Evolutionary conservation across 2,797 vertebrate genomes (phyloP).

Genomic region (Gila robusta): DNA sequence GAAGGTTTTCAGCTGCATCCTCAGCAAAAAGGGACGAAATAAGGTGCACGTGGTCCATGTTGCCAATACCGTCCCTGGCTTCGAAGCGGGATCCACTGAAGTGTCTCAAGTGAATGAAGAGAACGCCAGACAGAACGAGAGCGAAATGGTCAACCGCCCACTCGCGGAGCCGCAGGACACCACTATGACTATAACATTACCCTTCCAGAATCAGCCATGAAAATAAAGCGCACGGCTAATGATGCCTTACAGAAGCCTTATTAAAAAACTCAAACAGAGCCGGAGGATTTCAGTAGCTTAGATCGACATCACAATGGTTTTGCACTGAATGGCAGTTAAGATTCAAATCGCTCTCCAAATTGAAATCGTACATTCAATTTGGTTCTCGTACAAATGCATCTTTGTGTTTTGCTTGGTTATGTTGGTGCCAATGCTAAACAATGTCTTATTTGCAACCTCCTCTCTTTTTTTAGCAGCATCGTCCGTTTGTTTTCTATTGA

Average conservation of each 20-base stretch:
- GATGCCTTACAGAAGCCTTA: slow-evolving; percentile 63
- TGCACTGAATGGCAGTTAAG: slow-evolving; percentile 27
- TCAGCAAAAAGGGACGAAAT: slow-evolving; percentile 83
- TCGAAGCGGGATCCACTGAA: slow-evolving; percentile 83
- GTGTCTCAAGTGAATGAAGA: slow-evolving; percentile 86
- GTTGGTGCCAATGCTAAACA: slow-evolving; percentile 15
- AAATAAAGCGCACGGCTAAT: slow-evolving; percentile 7
- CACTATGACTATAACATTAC: slow-evolving; percentile 74
- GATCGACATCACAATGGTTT: slow-evolving; percentile 34
- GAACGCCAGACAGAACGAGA: slow-evolving; percentile 76
- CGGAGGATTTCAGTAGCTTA: slow-evolving; percentile 21
- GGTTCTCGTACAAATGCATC: background rate
- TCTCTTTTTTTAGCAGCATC: background rate
- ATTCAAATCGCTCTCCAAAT: background rate
- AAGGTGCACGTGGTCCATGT: slow-evolving; percentile 80
- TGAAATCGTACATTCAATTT: slow-evolving; percentile 42
- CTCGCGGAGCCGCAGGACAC: slow-evolving; percentile 72
- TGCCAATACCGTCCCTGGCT: slow-evolving; percentile 82
- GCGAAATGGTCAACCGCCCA: slow-evolving; percentile 77
- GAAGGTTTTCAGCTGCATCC: slow-evolving; percentile 90
- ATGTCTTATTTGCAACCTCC: slow-evolving; percentile 22
- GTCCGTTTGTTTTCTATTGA: slow-evolving; percentile 39
- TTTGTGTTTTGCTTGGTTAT: slow-evolving; percentile 31
- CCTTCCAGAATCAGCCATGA: slow-evolving; percentile 78
- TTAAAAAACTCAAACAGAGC: slow-evolving; percentile 40